Base-by-base conservation (phyloP, 2,797 vertebrate species). In the Cryptoblepharus egeriae region DNA sequence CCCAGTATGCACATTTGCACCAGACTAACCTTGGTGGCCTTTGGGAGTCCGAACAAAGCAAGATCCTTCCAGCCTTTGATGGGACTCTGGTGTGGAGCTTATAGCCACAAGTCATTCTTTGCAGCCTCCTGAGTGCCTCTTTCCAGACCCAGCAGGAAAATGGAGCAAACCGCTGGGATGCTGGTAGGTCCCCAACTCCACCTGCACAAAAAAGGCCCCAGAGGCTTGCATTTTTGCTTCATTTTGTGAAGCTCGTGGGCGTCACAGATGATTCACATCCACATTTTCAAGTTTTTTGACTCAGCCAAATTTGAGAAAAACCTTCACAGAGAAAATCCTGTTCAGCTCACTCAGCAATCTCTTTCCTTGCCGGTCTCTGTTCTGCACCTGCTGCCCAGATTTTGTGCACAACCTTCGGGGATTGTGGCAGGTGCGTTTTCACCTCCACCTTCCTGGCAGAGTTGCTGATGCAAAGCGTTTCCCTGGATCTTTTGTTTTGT, bases 401-500 rank as follows among this genome's bases (percentile, higher is more conserved):
- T 0, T 0, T 8, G 0, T 70, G 16, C 75, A 45, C 77, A 58
- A 28, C 77, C 88, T 80, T 60, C 37, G 65, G 67, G 63, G 64
- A 74, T 28, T 1, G 0, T 32, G 76, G 79, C 85, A 73, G 87
- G 75, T 63, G 35, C 75, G 82, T 81, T 83, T 78, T 79, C 13
- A 83, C 79, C 79, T 87, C 1, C 0, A 18, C 67, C 10, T 28
- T 63, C 60, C 39, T 49, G 57, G 55, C 68, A 79, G 18, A 67
- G 85, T 52, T 57, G 77, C 84, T 85, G 76, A 64, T 24, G 45
- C 45, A 63, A 77, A 61, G 4, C 0, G 2, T 32, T 49, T 3
- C 65, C 70, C 83, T 26, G 30, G 82, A 75, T 32, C 55, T 30
- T 77, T 24, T 7, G 45, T 75, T 69, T 75, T 63, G 7, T 11